phyloP scores from a whole-genome alignment of 2,888 invertebrate species.

The Apamea crenata region DNA sequence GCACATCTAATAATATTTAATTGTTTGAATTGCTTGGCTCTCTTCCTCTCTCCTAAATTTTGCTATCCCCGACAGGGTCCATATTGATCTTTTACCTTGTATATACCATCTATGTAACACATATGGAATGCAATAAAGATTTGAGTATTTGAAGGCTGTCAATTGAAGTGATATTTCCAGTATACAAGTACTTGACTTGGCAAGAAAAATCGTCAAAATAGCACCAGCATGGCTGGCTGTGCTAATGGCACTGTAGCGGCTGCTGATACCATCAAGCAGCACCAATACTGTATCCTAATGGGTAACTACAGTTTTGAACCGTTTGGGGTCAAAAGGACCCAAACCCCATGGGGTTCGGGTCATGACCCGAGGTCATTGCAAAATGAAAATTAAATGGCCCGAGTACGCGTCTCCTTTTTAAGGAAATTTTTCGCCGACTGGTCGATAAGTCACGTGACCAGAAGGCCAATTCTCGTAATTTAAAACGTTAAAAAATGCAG shows the following conservation, averaged over 20 bases:
- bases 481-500: no score
- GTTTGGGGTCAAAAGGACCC: not conserved
- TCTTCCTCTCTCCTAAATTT: no score
- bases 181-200: not conserved
- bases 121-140: no score
- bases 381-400: not conserved
- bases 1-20: no score
- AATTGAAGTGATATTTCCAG: not conserved
- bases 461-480: no score
- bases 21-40: no score
- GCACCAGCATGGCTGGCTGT: not conserved
- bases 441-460: not conserved
- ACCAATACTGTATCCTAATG: not conserved
- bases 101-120: no score
- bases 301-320: not conserved
- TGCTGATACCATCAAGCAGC: not conserved
- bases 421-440: not conserved
- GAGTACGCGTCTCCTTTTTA: not conserved
- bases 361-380: no score
- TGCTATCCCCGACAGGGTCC: no score
- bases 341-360: no score
- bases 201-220: not conserved
- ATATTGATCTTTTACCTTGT: no score
- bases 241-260: not conserved
- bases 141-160: not conserved